Evolutionary conservation across 2,888 invertebrate genomes (phyloP).

Genomic region (Aphidius colemani): DNA sequence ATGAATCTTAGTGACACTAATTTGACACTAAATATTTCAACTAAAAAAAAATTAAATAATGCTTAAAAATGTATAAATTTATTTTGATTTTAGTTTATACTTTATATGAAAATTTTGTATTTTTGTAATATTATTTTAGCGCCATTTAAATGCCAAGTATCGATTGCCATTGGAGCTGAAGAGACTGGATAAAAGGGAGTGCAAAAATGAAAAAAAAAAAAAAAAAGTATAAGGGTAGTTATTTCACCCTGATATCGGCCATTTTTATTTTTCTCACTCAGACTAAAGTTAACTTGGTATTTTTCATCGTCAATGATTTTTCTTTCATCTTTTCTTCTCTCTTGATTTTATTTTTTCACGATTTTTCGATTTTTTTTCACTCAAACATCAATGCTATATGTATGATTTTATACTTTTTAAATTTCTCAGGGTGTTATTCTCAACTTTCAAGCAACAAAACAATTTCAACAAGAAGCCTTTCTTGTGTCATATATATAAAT

Average conservation of each 20-base stretch:
- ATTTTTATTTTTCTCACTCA: conserved; percentile 22
- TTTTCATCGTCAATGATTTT: neutral
- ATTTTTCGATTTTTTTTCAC: neutral
- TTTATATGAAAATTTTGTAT: neutral
- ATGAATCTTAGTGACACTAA: conserved; percentile 3
- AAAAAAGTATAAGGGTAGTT: neutral
- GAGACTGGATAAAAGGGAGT: neutral
- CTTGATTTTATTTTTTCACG: neutral
- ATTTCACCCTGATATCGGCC: conserved; percentile 3
- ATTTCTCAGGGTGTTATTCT: too few relatives aligned
- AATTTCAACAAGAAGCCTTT: conserved; percentile 7
- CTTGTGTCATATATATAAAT: conserved; percentile 1
- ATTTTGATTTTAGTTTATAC: too few relatives aligned
- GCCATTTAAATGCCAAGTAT: conserved; percentile 28
- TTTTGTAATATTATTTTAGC: conserved; percentile 13
- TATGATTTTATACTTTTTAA: too few relatives aligned
- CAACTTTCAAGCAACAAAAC: too few relatives aligned
- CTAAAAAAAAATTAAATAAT: too few relatives aligned
- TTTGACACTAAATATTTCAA: neutral
- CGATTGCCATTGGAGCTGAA: conserved; percentile 13
- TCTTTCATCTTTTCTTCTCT: too few relatives aligned
- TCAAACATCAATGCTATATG: too few relatives aligned
- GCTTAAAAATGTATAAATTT: too few relatives aligned
- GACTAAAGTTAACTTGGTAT: neutral
- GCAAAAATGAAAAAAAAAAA: conserved; percentile 6